Percentiles rank a stretch among this genome's conserved stretches.
These are phyloP conservation scores for Heliornis fulica DNA, from an alignment of 2,113 vertebrate species.

Conservation along the genomic window DNA sequence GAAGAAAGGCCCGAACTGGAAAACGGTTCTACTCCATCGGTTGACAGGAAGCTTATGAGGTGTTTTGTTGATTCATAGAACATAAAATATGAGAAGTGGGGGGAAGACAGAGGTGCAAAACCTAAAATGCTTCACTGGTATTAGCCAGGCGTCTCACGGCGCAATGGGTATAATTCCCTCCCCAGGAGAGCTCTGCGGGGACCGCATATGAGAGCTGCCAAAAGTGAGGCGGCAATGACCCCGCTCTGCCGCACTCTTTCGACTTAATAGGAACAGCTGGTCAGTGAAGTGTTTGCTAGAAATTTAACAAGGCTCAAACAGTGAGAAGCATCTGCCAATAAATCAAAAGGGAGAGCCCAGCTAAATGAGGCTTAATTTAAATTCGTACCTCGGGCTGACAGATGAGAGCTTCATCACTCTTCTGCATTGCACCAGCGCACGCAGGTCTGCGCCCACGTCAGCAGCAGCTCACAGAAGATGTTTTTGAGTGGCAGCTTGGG, in stretches of 20 bases:
- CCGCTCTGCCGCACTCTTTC: conserved; percentile 29
- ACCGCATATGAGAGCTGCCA: not conserved
- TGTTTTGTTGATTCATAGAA: conserved; percentile 20
- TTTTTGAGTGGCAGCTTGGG: not conserved
- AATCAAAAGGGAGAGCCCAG: conserved; percentile 69
- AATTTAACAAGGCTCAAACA: conserved; percentile 76
- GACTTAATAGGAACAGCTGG: conserved; percentile 79
- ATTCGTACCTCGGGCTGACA: conserved; percentile 55
- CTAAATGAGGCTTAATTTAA: conserved; percentile 74
- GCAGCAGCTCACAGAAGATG: not conserved
- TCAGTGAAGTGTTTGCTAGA: conserved; percentile 74
- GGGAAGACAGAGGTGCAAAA: not conserved
- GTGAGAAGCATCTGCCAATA: conserved; percentile 70
- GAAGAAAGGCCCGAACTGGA: not conserved
- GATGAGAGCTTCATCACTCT: conserved; percentile 25
- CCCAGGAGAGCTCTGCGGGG: not conserved
- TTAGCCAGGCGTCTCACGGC: not conserved
- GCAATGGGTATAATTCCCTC: not conserved
- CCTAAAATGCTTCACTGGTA: conserved; percentile 13
- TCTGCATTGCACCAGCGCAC: not conserved
- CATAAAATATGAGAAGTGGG: not conserved
- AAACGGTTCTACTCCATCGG: not conserved
- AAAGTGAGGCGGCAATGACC: conserved; percentile 54
- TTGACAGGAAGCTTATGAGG: conserved; percentile 16
- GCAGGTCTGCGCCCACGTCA: not conserved